These are phyloP conservation scores for Enoplosus armatus DNA, from an alignment of 2,797 vertebrate species.

Conservation along the genomic window DNA sequence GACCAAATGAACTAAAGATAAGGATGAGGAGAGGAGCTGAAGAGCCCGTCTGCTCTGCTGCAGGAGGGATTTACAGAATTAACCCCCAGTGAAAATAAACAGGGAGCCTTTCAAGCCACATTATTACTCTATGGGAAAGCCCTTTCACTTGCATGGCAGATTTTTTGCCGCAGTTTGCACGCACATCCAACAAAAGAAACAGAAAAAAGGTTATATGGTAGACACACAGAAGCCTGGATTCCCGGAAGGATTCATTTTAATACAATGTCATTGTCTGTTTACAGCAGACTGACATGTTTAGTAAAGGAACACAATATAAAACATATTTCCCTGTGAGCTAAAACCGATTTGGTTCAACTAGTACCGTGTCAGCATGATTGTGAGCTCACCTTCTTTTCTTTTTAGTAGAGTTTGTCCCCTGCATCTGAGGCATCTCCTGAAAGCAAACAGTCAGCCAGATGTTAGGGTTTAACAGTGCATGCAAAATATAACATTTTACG, in stretches of 20 bases:
- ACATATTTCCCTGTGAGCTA: neutral
- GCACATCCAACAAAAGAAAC: conserved; percentile 20
- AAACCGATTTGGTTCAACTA: neutral
- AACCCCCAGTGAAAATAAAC: conserved; percentile 69
- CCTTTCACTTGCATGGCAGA: conserved; percentile 61
- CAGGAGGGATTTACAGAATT: conserved; percentile 74
- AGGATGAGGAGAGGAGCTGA: conserved; percentile 24
- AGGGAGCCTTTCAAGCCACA: conserved; percentile 63
- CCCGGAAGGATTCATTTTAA: conserved; percentile 20
- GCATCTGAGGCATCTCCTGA: conserved; percentile 88
- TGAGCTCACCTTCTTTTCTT: conserved; percentile 88
- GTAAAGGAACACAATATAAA: neutral
- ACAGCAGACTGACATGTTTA: neutral
- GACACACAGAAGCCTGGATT: neutral
- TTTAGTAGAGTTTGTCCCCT: conserved; percentile 80
- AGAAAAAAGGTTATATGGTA: neutral
- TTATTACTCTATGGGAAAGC: conserved; percentile 49
- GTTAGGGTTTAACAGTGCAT: neutral
- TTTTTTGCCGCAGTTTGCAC: conserved; percentile 24
- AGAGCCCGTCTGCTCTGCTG: conserved; percentile 40
- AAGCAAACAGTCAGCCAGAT: conserved; percentile 29
- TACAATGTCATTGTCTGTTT: neutral
- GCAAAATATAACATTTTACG: neutral
- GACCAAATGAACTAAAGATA: conserved; percentile 20
- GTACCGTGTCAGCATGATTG: neutral